Evolutionary conservation across 1,140 invertebrate genomes (phyloP).

Genomic region (Argopecten irradians): DNA sequence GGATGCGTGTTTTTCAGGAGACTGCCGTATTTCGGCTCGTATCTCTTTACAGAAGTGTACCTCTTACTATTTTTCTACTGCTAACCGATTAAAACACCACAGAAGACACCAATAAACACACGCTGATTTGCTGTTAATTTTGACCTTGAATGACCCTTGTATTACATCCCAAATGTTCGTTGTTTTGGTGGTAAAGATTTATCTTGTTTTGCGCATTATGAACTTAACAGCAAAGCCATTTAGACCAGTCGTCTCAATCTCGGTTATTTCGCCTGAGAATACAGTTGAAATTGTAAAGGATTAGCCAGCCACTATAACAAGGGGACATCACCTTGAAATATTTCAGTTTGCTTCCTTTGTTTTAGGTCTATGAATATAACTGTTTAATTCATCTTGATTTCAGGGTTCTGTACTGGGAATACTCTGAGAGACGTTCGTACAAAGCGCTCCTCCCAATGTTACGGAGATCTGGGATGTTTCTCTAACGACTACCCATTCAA

Average conservation of each 20-base stretch:
- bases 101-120: no score
- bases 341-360: neutral
- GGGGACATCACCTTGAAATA: neutral
- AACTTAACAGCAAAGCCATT: no score
- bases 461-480: slow-evolving; percentile 62
- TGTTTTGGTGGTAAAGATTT: no score
- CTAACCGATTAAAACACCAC: no score
- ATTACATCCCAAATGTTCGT: no score
- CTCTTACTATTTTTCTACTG: no score
- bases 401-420: neutral
- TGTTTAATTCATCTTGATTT: slow-evolving; percentile 10
- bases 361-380: neutral
- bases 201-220: no score
- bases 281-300: neutral
- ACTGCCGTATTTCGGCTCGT: no score
- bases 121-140: no score
- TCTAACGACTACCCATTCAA: slow-evolving; percentile 59
- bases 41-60: no score
- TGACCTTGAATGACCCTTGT: no score
- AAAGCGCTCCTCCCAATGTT: slow-evolving; percentile 51
- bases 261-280: neutral
- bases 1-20: no score
- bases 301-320: neutral
- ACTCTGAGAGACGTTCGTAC: neutral
- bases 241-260: neutral